These are phyloP conservation scores for Pemphigus obesinymphae DNA, from an alignment of 1,140 invertebrate species.

Conservation along the genomic window DNA sequence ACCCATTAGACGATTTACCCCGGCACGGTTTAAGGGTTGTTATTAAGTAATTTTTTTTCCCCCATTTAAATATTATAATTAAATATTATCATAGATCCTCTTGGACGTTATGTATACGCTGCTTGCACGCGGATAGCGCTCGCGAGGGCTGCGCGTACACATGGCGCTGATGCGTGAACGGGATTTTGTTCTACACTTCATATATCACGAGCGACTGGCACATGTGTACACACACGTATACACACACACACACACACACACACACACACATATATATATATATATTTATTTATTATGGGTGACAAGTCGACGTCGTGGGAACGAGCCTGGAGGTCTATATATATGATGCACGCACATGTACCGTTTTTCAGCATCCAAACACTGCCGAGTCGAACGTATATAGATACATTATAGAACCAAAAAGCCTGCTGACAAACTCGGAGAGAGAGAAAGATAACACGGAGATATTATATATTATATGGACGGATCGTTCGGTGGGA, in stretches of 20 bases:
- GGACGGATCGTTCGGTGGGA: too few relatives aligned
- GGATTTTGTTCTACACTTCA: constrained; percentile 36
- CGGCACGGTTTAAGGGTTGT: background rate
- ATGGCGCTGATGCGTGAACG: constrained; percentile 35
- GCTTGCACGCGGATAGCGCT: background rate
- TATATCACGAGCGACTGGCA: constrained; percentile 25
- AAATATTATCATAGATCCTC: constrained; percentile 2
- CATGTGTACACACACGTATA: constrained; percentile 13
- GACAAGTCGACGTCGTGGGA: constrained; percentile 39
- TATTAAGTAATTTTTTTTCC: constrained; percentile 4
- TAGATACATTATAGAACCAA: background rate
- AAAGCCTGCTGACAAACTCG: too few relatives aligned
- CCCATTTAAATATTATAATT: constrained; percentile 13
- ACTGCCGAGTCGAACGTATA: background rate
- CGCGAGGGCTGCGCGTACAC: background rate
- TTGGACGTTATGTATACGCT: too few relatives aligned
- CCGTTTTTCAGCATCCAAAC: constrained; percentile 10
- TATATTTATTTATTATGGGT: constrained; percentile 12
- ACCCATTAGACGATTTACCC: constrained; percentile 4
- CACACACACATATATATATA: background rate
- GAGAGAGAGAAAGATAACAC: background rate
- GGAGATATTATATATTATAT: background rate
- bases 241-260: background rate
- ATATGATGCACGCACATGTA: constrained; percentile 31
- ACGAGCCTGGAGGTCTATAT: constrained; percentile 40